These are phyloP conservation scores for Gandaritis pyraliata DNA, from an alignment of 2,888 invertebrate species.

Conservation along the genomic window DNA sequence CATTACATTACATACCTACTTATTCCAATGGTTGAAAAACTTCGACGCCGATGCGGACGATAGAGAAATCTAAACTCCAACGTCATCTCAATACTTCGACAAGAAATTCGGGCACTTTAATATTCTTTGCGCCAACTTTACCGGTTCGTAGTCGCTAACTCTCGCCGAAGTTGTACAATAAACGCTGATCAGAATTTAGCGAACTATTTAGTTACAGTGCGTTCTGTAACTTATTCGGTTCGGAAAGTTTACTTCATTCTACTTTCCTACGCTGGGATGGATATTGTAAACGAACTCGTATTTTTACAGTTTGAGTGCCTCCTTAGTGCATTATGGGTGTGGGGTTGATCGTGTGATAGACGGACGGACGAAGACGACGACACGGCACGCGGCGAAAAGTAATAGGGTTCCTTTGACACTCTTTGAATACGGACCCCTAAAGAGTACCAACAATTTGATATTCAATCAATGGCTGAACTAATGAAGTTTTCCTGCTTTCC, in stretches of 20 bases:
- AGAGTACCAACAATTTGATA: background rate
- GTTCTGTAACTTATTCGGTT: slow-evolving; percentile 7
- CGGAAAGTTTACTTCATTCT: slow-evolving; percentile 2
- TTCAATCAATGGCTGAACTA: slow-evolving; percentile 24
- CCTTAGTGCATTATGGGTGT: too few species aligned
- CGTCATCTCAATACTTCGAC: background rate
- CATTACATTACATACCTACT: too few species aligned
- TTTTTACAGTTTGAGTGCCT: too few species aligned
- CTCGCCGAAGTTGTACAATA: slow-evolving; percentile 22
- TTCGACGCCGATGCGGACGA: background rate
- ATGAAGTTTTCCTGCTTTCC: slow-evolving; percentile 30
- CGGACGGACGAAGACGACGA: too few species aligned
- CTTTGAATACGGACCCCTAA: background rate
- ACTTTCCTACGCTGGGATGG: background rate
- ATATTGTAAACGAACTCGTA: too few species aligned
- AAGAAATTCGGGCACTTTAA: slow-evolving; percentile 16
- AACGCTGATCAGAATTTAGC: slow-evolving; percentile 31
- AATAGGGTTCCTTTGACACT: background rate
- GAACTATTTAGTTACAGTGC: slow-evolving; percentile 12
- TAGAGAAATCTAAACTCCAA: background rate
- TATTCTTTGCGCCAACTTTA: slow-evolving; percentile 9
- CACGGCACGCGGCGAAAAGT: background rate
- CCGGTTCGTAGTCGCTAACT: slow-evolving; percentile 4
- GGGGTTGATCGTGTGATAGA: too few species aligned
- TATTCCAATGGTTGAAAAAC: too few species aligned